These are phyloP conservation scores for Sclerurus mexicanus DNA, from an alignment of 2,113 vertebrate genomes.

Conservation along the genomic window DNA sequence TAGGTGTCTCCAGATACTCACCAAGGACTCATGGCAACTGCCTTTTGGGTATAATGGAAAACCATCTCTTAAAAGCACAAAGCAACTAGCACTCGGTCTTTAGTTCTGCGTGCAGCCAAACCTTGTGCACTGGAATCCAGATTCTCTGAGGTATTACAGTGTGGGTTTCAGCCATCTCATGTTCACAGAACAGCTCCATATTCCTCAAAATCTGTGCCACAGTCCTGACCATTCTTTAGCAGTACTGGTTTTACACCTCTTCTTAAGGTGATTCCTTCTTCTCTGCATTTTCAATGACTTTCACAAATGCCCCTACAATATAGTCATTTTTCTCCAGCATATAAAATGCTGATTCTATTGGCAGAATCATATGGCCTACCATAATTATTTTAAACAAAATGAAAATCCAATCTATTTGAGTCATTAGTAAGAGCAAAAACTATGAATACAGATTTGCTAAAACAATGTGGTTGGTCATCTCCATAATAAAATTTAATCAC, in stretches of 20 bases:
- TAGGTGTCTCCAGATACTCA: background rate
- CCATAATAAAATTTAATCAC: background rate
- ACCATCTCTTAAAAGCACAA: background rate
- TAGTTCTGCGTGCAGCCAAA: background rate
- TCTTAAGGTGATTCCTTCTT: background rate
- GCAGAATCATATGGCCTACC: background rate
- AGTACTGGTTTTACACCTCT: background rate
- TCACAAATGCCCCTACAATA: background rate
- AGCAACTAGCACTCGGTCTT: background rate
- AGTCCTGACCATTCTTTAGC: background rate
- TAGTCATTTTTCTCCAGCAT: background rate
- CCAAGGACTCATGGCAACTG: background rate
- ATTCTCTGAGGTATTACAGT: background rate
- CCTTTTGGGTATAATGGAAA: background rate
- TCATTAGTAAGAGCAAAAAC: background rate
- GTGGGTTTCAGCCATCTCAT: background rate
- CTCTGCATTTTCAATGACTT: background rate
- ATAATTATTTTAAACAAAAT: background rate
- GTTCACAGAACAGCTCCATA: background rate
- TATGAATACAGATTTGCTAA: background rate
- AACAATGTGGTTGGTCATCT: background rate
- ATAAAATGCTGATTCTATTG: background rate
- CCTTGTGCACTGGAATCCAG: background rate
- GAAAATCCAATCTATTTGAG: background rate
- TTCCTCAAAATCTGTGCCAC: background rate